phyloP scores from a whole-genome alignment of 1,140 invertebrate species.

The Conopomorpha cramerella region DNA sequence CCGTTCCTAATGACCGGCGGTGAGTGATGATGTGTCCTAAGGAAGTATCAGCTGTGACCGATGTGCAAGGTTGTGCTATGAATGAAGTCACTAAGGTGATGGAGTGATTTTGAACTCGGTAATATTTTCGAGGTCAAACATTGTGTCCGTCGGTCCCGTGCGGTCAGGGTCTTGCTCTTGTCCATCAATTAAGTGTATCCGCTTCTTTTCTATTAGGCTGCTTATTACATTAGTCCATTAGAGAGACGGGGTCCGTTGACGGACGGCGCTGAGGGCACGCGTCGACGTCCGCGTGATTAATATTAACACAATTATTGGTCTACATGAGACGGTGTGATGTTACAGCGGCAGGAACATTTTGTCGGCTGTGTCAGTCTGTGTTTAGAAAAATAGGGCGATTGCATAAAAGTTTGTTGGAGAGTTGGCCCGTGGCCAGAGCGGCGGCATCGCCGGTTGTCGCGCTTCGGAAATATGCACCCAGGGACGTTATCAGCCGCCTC shows the following conservation, averaged over 20 bases:
- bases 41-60: conserved; percentile 10
- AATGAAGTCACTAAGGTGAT: conserved; percentile 4
- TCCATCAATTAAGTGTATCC: conserved; percentile 48
- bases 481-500: too few species aligned
- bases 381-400: conserved; percentile 57
- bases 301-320: conserved; percentile 24
- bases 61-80: conserved; percentile 10
- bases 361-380: too few species aligned
- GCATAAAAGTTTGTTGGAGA: conserved; percentile 43
- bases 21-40: conserved; percentile 21
- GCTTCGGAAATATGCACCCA: too few species aligned
- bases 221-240: conserved; percentile 50
- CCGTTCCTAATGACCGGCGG: conserved; percentile 15
- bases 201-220: conserved; percentile 43
- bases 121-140: conserved; percentile 10
- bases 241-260: too few species aligned
- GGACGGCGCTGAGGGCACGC: conserved; percentile 39
- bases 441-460: too few species aligned
- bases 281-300: conserved; percentile 29
- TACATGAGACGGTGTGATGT: too few species aligned
- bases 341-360: too few species aligned
- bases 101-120: conserved; percentile 10
- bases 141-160: conserved; percentile 7
- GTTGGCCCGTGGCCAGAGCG: conserved; percentile 41
- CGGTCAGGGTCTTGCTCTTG: conserved; percentile 32